These are phyloP conservation scores for Mixornis gularis DNA, from an alignment of 2,113 vertebrate genomes.

Conservation along the genomic window DNA sequence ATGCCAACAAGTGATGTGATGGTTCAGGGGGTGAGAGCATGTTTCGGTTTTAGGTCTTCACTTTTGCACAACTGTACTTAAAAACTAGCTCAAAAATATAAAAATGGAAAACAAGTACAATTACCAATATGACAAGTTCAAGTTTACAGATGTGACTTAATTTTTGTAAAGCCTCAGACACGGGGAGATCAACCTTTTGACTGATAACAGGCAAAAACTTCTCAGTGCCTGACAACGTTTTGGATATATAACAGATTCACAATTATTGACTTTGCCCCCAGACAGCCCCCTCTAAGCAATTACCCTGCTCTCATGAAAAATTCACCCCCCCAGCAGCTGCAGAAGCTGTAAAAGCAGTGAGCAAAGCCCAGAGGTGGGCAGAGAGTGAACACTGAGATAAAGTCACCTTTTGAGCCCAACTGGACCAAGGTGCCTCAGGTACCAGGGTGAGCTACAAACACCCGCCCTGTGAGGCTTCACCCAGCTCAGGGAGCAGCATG, in stretches of 20 bases:
- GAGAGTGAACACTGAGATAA: not conserved
- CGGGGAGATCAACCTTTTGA: not conserved
- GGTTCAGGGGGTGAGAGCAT: not conserved
- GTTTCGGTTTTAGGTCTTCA: not conserved
- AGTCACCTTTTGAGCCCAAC: accelerated
- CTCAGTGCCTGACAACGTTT: not conserved
- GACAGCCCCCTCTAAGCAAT: not conserved
- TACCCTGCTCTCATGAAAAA: not conserved
- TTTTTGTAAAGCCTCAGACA: not conserved
- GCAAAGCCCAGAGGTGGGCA: not conserved
- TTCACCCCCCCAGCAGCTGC: not conserved
- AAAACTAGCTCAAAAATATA: not conserved
- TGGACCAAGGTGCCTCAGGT: not conserved
- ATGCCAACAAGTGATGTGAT: not conserved
- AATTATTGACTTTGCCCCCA: not conserved
- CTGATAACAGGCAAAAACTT: not conserved
- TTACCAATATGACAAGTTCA: not conserved
- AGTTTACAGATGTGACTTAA: not conserved
- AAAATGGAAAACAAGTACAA: not conserved
- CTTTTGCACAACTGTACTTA: not conserved
- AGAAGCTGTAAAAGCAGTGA: not conserved
- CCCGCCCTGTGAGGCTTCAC: not conserved
- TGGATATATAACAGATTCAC: not conserved
- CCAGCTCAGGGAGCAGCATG: not conserved
- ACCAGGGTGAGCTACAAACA: not conserved